Evolutionary conservation across 2,888 invertebrate genomes (phyloP), one percentile per base, ranked within the genome.

Genomic region (Balanococcus diminutus): DNA sequence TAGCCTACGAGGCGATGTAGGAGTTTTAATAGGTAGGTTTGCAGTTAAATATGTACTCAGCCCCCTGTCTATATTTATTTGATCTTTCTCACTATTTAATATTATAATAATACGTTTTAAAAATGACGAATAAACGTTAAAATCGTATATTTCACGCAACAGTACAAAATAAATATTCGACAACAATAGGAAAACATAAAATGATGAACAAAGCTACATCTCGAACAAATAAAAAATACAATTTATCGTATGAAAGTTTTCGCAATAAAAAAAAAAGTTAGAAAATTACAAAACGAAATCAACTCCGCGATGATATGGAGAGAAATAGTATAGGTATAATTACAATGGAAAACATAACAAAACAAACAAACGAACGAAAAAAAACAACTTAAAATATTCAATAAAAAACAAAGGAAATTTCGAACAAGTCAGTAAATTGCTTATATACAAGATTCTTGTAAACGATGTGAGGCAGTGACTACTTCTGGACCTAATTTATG

Each of bases 361-460:
- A 72, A 31, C 8, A 16, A 61, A 25, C 61, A 61, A 61, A 25
- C 8, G 22, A n/a, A 61, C 22, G 19, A 61, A 61, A 67, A 67
- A 2, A 67, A 67, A 67, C 67, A 39, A 56, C 51, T 25, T n/a
- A 56, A 11, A 11, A 83, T 31, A 83, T 28, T 32, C 14, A 31
- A 56, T 36, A 83, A 42, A 28, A 46, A 82, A 46, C 46, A 56
- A 83, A 61, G 51, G 32, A 46, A 31, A 22, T n/a, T 46, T 25
- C 61, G 42, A 82, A 81, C 36, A 81, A 42, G 81, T 39, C 11
- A 81, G 19, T 56, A 25, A 88, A 88, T 86, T 56, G 56, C 56
- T 93, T 95, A 96, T 94, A 96, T 96, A 94, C 96, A 96, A 92
- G 95, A 95, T 91, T 96, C 96, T 91, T 96, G 96, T 91, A 96